Conservation (phyloP, 1,140 invertebrate genomes). For the Pogonognathellus flavescens region DNA sequence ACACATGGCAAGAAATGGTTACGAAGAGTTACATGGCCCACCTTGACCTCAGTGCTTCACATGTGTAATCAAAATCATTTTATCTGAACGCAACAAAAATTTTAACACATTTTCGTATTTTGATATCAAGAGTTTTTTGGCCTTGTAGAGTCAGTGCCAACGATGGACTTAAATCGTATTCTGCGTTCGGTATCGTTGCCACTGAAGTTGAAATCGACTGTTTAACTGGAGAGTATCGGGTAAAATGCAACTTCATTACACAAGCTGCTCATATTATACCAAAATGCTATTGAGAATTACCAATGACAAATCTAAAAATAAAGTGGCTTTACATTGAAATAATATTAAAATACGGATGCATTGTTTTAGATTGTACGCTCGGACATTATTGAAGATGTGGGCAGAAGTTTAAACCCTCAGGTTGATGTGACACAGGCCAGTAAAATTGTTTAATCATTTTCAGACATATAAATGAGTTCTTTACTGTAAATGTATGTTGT, state of each 20-base stretch:
- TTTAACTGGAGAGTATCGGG: slow-evolving; percentile 75
- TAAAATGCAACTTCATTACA: slow-evolving; percentile 63
- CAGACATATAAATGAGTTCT: no score
- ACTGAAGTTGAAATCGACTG: slow-evolving; percentile 83
- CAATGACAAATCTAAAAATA: no score
- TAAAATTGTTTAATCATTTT: no score
- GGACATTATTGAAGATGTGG: slow-evolving; percentile 75
- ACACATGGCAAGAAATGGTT: slow-evolving; percentile 79
- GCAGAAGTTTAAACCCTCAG: slow-evolving; percentile 80
- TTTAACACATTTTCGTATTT: no score
- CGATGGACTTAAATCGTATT: slow-evolving; percentile 74
- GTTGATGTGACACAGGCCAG: slow-evolving; percentile 69
- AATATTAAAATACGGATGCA: neutral
- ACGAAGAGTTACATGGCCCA: slow-evolving; percentile 73
- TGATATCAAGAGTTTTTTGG: no score
- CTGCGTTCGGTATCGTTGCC: slow-evolving; percentile 76
- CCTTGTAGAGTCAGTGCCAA: neutral
- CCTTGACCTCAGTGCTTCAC: slow-evolving; percentile 77
- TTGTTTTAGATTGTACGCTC: slow-evolving; percentile 36
- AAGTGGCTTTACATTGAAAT: neutral
- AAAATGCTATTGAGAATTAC: no score
- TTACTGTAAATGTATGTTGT: no score
- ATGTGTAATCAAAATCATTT: no score
- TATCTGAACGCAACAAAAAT: no score
- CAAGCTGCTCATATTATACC: no score